Evolutionary conservation across 2,797 vertebrate species (phyloP).

Genomic region (Catharus ustulatus): DNA sequence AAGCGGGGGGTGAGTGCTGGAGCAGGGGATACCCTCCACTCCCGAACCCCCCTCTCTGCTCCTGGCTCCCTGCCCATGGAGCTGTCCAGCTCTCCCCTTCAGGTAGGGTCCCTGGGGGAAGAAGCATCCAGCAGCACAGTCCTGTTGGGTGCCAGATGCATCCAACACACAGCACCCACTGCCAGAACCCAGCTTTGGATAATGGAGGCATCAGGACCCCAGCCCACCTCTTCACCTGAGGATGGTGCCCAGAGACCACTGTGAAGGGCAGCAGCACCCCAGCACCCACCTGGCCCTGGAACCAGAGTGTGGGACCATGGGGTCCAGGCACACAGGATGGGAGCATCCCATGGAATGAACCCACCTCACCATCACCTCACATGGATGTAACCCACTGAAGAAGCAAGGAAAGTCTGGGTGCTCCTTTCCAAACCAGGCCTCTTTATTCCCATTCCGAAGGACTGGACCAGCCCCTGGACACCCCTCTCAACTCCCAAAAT

Average conservation of each 20-base stretch:
- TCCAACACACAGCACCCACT: neutral
- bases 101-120: neutral
- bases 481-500: neutral
- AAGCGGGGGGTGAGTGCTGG: neutral
- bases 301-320: neutral
- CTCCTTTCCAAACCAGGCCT: neutral
- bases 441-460: neutral
- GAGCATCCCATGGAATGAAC: neutral
- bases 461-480: neutral
- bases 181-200: neutral
- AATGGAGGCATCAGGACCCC: accelerated
- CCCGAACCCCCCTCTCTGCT: neutral
- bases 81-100: neutral
- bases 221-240: accelerated
- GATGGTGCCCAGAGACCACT: neutral
- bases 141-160: neutral
- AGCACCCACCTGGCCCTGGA: neutral
- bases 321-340: neutral
- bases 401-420: neutral
- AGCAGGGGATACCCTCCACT: neutral
- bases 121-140: neutral
- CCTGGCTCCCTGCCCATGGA: neutral
- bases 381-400: neutral
- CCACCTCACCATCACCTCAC: neutral
- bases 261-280: neutral